Conservation (phyloP, 2,888 invertebrate genomes). For the Campaea margaritaria region DNA sequence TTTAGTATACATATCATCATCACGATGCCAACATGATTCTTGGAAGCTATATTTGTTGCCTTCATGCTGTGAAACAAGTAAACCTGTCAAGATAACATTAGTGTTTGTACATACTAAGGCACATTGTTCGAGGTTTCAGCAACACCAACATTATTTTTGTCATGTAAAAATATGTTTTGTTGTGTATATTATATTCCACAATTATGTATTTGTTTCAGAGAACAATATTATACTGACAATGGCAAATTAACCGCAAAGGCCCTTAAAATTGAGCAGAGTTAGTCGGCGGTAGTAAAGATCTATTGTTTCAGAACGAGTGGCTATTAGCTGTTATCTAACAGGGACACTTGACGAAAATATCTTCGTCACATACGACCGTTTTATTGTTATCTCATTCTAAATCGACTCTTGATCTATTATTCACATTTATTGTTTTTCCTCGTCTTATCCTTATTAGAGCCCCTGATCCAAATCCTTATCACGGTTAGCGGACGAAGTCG, state of each 20-base stretch:
- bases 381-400: constrained; percentile 5
- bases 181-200: constrained; percentile 1
- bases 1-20: constrained; percentile 58
- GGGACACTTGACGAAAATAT: constrained; percentile 14
- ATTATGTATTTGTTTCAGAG: not conserved
- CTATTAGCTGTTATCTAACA: constrained; percentile 28
- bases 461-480: constrained; percentile 53
- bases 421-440: constrained; percentile 13
- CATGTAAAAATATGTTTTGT: constrained; percentile 13
- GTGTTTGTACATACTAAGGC: constrained; percentile 67
- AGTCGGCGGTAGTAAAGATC: constrained; percentile 1
- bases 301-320: constrained; percentile 43
- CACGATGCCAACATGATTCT: constrained; percentile 59
- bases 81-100: constrained; percentile 79
- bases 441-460: constrained; percentile 39
- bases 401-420: constrained; percentile 10
- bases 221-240: constrained; percentile 1
- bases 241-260: constrained; percentile 1
- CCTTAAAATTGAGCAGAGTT: constrained; percentile 2
- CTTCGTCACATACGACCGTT: constrained; percentile 1
- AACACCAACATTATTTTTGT: constrained; percentile 16
- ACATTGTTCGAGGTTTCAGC: constrained; percentile 61
- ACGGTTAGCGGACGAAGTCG: constrained; percentile 45
- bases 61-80: constrained; percentile 60
- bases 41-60: constrained; percentile 70